phyloP scores from a whole-genome alignment of 2,888 invertebrate species.

The Deilephila elpenor region DNA sequence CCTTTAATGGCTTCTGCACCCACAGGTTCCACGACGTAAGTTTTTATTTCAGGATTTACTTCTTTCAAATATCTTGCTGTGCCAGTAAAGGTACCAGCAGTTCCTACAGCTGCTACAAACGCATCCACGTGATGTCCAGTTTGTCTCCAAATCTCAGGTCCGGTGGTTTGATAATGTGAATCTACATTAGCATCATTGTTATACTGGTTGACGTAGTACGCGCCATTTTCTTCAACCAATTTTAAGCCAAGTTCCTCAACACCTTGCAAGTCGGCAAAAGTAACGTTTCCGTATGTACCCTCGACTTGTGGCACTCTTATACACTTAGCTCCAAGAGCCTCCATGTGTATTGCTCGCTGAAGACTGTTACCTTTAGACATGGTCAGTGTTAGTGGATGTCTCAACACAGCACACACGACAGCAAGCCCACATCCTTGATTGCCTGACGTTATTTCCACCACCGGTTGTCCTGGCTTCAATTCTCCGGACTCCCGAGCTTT shows the following conservation, averaged over 20 bases:
- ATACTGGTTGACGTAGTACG: constrained; percentile 76
- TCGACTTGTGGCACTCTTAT: constrained; percentile 76
- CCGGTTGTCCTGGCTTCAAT: constrained; percentile 65
- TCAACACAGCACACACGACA: constrained; percentile 74
- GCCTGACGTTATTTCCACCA: constrained; percentile 76
- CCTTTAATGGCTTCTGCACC: constrained; percentile 77
- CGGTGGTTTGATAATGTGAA: constrained; percentile 73
- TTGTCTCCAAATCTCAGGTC: constrained; percentile 79
- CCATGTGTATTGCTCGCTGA: constrained; percentile 78
- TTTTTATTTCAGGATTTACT: constrained; percentile 62
- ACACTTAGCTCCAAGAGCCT: constrained; percentile 76
- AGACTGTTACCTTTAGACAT: constrained; percentile 79
- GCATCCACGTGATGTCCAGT: constrained; percentile 75
- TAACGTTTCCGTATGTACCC: constrained; percentile 76
- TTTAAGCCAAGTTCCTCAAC: constrained; percentile 68
- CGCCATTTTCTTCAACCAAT: constrained; percentile 63
- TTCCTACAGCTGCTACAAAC: constrained; percentile 74
- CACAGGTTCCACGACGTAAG: constrained; percentile 73
- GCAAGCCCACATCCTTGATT: constrained; percentile 80
- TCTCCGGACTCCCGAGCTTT: constrained; percentile 63
- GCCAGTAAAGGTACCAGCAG: constrained; percentile 74
- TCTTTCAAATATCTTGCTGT: constrained; percentile 74
- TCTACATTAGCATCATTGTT: constrained; percentile 65
- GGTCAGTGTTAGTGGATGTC: constrained; percentile 72
- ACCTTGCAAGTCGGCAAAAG: constrained; percentile 68